Conservation (phyloP, 1,140 invertebrate genomes). For the Lerema accius region DNA sequence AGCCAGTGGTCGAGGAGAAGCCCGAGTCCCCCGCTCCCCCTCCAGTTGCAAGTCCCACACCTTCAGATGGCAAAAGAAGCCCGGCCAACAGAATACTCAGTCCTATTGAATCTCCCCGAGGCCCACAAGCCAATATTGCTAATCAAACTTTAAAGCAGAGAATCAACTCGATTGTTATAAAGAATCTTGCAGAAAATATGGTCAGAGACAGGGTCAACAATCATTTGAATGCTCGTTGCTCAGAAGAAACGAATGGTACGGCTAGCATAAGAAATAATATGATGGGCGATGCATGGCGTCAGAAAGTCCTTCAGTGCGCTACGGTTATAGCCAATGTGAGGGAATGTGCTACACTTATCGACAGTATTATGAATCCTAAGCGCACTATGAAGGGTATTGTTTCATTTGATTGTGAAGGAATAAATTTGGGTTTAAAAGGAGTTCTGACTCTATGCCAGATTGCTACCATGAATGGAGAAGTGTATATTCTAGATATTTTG, state of each 20-base stretch:
- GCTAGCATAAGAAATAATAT: constrained; percentile 77
- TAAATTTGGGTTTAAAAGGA: constrained; percentile 93
- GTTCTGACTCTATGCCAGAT: constrained; percentile 94
- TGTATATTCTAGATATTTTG: constrained; percentile 95
- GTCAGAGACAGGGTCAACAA: constrained; percentile 89
- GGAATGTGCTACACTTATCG: constrained; percentile 90
- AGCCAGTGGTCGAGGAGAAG: constrained; percentile 68
- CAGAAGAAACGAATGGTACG: constrained; percentile 66
- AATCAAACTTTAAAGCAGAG: constrained; percentile 92
- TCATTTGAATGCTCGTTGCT: constrained; percentile 69
- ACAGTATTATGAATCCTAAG: constrained; percentile 88
- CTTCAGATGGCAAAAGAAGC: constrained; percentile 73
- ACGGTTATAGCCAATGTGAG: constrained; percentile 89
- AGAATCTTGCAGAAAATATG: constrained; percentile 94
- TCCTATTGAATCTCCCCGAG: constrained; percentile 73
- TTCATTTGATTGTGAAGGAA: constrained; percentile 95
- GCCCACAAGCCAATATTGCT: constrained; percentile 78
- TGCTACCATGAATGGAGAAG: constrained; percentile 89
- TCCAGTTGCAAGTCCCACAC: constrained; percentile 69
- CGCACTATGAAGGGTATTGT: constrained; percentile 83
- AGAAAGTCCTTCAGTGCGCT: constrained; percentile 91
- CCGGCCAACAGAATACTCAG: constrained; percentile 76
- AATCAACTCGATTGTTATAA: constrained; percentile 93
- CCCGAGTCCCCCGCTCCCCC: constrained; percentile 64
- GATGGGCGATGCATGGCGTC: constrained; percentile 90